Percentiles rank a stretch among this genome's conserved stretches.
Evolutionary conservation across 2,888 invertebrate species (phyloP).

Genomic region (Bhutanitis thaidina): DNA sequence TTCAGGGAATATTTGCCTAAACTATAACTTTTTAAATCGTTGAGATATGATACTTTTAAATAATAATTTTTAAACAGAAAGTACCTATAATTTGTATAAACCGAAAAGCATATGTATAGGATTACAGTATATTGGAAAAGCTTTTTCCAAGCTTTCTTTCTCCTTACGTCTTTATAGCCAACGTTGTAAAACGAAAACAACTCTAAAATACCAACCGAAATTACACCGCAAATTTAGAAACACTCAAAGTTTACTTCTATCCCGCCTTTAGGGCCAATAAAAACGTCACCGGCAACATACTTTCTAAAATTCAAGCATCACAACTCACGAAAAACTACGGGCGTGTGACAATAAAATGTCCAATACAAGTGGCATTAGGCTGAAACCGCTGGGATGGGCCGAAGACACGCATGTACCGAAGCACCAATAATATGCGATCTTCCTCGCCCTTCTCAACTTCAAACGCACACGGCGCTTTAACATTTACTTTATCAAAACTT

Average conservation of each 20-base stretch:
- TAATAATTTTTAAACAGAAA: no score
- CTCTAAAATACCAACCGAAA: conserved; percentile 24
- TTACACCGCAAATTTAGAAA: conserved; percentile 59
- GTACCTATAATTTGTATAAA: no score
- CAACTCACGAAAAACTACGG: conserved; percentile 59
- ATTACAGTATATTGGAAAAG: no score
- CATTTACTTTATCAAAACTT: conserved; percentile 22
- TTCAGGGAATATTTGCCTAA: not conserved
- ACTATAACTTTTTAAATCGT: no score
- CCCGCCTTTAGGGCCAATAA: conserved; percentile 66
- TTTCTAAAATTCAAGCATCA: conserved; percentile 59
- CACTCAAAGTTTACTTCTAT: conserved; percentile 66
- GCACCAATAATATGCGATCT: conserved; percentile 25
- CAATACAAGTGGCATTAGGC: conserved; percentile 74
- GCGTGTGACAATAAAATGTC: conserved; percentile 74
- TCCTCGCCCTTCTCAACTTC: conserved; percentile 16
- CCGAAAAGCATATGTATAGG: no score
- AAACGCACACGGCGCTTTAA: conserved; percentile 5
- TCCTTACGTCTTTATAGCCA: not conserved
- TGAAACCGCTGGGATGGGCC: conserved; percentile 59
- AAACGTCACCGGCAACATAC: conserved; percentile 65
- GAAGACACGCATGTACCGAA: conserved; percentile 57
- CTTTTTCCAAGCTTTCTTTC: not conserved
- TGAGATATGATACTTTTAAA: no score
- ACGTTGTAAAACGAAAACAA: conserved; percentile 5